These are phyloP conservation scores for Cryptotermes secundus DNA, from an alignment of 1,140 invertebrate species.

Conservation along the genomic window DNA sequence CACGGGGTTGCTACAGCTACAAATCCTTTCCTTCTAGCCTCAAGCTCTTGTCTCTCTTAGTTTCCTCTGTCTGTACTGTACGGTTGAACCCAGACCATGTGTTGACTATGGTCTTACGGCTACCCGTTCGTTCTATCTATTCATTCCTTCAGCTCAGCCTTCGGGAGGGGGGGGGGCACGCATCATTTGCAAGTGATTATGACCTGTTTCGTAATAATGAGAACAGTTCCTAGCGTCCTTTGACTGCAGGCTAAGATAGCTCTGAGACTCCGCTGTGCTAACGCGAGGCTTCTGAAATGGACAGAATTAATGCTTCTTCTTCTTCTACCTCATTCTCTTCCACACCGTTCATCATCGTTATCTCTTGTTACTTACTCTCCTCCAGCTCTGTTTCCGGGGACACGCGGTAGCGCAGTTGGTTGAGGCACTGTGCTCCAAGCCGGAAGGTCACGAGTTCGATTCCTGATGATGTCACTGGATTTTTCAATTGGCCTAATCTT, in stretches of 20 bases:
- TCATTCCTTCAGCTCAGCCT: background rate
- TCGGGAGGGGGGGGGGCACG: background rate
- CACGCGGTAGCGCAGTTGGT: no score
- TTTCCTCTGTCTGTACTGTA: background rate
- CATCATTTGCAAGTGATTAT: slow-evolving; percentile 6
- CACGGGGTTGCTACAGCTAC: background rate
- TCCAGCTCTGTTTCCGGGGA: no score
- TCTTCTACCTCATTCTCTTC: no score
- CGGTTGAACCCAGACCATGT: background rate
- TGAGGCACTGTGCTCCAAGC: no score
- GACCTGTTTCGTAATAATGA: background rate
- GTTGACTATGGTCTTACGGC: background rate
- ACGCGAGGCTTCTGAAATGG: no score
- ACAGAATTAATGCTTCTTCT: no score
- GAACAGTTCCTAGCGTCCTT: background rate
- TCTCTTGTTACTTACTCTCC: no score
- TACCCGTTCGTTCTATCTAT: background rate
- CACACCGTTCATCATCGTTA: no score
- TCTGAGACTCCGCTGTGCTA: background rate
- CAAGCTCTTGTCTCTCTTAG: background rate
- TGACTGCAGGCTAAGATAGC: background rate
- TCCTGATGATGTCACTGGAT: no score
- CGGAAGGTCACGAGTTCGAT: no score
- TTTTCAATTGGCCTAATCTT: no score
- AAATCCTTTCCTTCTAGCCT: background rate